These are phyloP conservation scores for Atractosteus spatula DNA, from an alignment of 2,113 vertebrate genomes.

Conservation along the genomic window DNA sequence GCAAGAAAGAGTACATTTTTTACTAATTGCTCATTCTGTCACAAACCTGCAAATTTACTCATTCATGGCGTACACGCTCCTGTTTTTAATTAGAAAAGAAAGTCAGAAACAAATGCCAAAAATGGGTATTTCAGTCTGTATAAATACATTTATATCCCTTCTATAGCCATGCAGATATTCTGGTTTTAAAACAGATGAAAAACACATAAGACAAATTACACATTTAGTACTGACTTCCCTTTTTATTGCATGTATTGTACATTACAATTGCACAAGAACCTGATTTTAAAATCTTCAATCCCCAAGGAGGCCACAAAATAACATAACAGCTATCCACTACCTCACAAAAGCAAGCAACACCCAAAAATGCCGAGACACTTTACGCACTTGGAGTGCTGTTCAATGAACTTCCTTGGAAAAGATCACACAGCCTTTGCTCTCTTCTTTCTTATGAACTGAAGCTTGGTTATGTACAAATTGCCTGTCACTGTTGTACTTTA, in stretches of 20 bases:
- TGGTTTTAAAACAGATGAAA: conserved; percentile 37
- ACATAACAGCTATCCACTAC: conserved; percentile 40
- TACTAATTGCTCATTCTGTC: conserved; percentile 61
- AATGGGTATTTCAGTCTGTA: neutral
- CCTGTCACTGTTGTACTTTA: too few species aligned
- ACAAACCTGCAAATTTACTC: conserved; percentile 58
- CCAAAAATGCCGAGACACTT: too few species aligned
- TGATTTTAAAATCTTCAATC: conserved; percentile 50
- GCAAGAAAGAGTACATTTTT: conserved; percentile 55
- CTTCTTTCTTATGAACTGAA: too few species aligned
- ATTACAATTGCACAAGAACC: conserved; percentile 51
- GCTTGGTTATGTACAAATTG: too few species aligned
- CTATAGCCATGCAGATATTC: neutral
- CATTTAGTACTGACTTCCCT: conserved; percentile 8
- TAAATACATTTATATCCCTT: conserved; percentile 21
- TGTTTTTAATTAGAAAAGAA: conserved; percentile 54
- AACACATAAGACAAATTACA: conserved; percentile 46
- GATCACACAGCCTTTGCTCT: too few species aligned
- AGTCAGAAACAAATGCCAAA: conserved; percentile 35
- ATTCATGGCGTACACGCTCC: conserved; percentile 47
- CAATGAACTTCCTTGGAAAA: too few species aligned
- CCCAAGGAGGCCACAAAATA: conserved; percentile 53
- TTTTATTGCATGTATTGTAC: conserved; percentile 46
- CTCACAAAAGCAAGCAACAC: too few species aligned
- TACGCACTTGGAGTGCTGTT: too few species aligned